These are phyloP conservation scores for Neoscelio sp. DNA, from an alignment of 2,888 invertebrate species.

Conservation along the genomic window DNA sequence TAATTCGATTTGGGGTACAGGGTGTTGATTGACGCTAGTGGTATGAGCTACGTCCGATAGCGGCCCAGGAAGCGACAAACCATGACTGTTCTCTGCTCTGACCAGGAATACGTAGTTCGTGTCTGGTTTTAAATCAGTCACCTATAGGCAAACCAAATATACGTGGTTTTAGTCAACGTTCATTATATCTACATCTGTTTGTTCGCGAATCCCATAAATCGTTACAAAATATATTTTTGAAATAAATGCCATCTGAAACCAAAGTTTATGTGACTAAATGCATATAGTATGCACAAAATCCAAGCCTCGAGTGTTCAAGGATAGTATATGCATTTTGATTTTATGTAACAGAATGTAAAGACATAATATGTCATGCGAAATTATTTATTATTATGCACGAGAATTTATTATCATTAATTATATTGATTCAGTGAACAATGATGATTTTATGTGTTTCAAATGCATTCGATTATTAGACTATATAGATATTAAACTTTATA, in stretches of 20 bases:
- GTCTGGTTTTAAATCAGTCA: slow-evolving; percentile 89
- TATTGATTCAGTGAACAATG: not conserved
- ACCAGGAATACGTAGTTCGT: slow-evolving; percentile 94
- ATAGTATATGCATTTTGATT: slow-evolving; percentile 9
- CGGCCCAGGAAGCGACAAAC: slow-evolving; percentile 92
- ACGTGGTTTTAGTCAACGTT: slow-evolving; percentile 55
- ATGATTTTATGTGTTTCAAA: not conserved
- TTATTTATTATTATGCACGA: not conserved
- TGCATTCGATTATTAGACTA: too few relatives aligned
- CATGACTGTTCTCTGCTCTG: slow-evolving; percentile 93
- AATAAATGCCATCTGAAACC: slow-evolving; percentile 18
- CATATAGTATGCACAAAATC: slow-evolving; percentile 1
- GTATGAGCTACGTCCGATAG: slow-evolving; percentile 90
- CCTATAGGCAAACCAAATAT: slow-evolving; percentile 80
- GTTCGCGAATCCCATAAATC: slow-evolving; percentile 48
- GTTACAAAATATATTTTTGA: slow-evolving; percentile 37
- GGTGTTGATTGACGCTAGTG: slow-evolving; percentile 86
- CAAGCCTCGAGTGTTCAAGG: not conserved
- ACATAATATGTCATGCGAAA: slow-evolving; percentile 3
- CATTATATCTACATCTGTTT: slow-evolving; percentile 56
- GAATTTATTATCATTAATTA: not conserved
- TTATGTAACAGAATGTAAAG: slow-evolving; percentile 13
- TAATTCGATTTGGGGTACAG: slow-evolving; percentile 90
- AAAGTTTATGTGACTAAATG: slow-evolving; percentile 10
- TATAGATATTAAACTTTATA: not conserved